Base-by-base conservation (phyloP, 2,888 invertebrate species). In the Sinhomidia bicolor region DNA sequence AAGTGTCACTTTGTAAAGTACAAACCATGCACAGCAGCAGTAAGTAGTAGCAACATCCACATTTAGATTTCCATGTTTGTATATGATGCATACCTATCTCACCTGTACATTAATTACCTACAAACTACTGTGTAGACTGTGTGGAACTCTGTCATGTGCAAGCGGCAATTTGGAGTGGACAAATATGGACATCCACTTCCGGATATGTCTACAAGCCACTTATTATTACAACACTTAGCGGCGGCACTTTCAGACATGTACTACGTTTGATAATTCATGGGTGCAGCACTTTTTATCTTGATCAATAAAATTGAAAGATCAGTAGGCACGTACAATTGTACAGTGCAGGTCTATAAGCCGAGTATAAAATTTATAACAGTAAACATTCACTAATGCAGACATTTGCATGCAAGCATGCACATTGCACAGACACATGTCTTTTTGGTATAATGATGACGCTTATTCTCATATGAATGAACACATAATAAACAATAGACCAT, bases 281-380 rank as follows among this genome's bases (percentile, higher is more conserved):
- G 84, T 62, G 84, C 84, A 84, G 84, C 84, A 36, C 26, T 71
- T 83, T 51, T 74, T 60, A 83, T 83, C 71, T 47, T 83, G 82
- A 71, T 83, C 74, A 57, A n/a, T 62, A 32, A 51, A 51, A 14
- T 51, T 78, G 51, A 76, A 51, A 54, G 68, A 51, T 82, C 74
- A 62, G 36, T 36, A 36, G 36, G 57, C 36, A 36, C 14, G 47
- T 51, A 44, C 26, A 1, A n/a, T 32, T 6, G 12, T 5, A 65
- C 32, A 32, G 9, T 36, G 65, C 36, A 32, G 14, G n/a, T 65
- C 36, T 0, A 36, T n/a, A n/a, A n/a, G n/a, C n/a, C n/a, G n/a
- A n/a, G n/a, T n/a, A 65, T 36, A 65, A 32, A 26, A 5, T 36
- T 36, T 36, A 36, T 7, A 7, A 7, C 7, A 36, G 36, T 47